phyloP scores from a whole-genome alignment of 2,888 invertebrate genomes.

The Acrocyrtus sp. region DNA sequence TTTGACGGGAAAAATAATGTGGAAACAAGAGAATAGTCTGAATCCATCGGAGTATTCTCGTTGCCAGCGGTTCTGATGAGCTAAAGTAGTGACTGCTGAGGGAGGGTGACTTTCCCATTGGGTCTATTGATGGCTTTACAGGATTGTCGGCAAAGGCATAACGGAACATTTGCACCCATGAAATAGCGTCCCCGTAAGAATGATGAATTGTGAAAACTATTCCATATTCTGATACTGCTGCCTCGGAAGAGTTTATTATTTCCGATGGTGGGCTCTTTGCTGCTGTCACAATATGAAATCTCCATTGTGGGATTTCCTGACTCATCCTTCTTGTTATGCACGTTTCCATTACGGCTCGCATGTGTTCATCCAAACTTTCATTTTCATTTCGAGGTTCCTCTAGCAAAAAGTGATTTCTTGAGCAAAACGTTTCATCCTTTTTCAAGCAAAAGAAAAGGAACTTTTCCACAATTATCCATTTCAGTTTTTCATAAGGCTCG shows the following conservation, averaged over 20 bases:
- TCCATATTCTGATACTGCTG: conserved; percentile 34
- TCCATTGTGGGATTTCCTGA: conserved; percentile 52
- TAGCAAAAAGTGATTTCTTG: conserved; percentile 54
- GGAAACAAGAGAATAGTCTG: conserved; percentile 43
- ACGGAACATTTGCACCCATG: conserved; percentile 59
- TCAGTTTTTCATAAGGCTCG: conserved; percentile 55
- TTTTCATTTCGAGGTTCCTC: conserved; percentile 47
- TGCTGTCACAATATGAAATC: conserved; percentile 47
- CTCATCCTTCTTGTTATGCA: conserved; percentile 54
- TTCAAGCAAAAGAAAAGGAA: conserved; percentile 56
- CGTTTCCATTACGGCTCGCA: conserved; percentile 50
- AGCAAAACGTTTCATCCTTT: conserved; percentile 49
- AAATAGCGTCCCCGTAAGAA: conserved; percentile 56
- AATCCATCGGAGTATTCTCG: conserved; percentile 24
- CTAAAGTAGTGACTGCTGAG: conserved; percentile 28
- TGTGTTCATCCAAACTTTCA: conserved; percentile 48
- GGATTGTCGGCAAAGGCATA: conserved; percentile 56
- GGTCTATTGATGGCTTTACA: conserved; percentile 50
- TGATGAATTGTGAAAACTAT: conserved; percentile 57
- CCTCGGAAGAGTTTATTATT: too few relatives aligned
- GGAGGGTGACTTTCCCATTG: conserved; percentile 47
- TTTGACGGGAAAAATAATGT: conserved; percentile 54
- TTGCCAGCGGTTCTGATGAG: conserved; percentile 22
- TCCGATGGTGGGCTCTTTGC: conserved; percentile 13
- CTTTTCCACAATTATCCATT: conserved; percentile 54